These are phyloP conservation scores for Daubentonia madagascariensis DNA, from an alignment of 2,113 vertebrate genomes.

Conservation along the genomic window DNA sequence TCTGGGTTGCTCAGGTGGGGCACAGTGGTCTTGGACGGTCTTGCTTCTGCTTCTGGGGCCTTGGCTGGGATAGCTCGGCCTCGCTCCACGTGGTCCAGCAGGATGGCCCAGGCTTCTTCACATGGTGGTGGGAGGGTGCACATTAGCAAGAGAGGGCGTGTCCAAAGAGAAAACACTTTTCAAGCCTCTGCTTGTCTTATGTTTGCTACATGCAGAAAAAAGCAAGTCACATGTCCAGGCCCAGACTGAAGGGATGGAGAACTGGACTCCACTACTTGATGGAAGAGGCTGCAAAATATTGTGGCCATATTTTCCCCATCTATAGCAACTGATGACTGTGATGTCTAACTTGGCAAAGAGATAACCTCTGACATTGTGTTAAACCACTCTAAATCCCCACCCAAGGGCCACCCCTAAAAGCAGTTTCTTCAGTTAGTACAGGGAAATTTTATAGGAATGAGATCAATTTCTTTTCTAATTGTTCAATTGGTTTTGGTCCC, in stretches of 20 bases:
- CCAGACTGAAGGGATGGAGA: not conserved
- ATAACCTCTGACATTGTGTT: not conserved
- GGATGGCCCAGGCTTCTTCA: not conserved
- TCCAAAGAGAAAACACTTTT: not conserved
- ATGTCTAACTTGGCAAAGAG: not conserved
- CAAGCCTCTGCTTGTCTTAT: not conserved
- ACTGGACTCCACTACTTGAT: not conserved
- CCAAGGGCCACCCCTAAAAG: not conserved
- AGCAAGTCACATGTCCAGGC: not conserved
- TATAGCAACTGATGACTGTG: not conserved
- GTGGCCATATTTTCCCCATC: not conserved
- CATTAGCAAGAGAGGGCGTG: not conserved
- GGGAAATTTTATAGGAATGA: not conserved
- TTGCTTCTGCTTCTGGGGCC: not conserved
- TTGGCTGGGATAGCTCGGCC: not conserved
- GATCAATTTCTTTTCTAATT: slow-evolving; percentile 4
- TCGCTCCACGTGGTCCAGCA: not conserved
- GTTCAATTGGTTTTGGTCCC: slow-evolving; percentile 7
- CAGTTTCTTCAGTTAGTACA: not conserved
- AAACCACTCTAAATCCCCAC: not conserved
- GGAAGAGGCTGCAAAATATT: not conserved
- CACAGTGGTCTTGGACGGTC: not conserved
- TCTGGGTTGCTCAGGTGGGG: not conserved
- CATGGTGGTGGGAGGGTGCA: not conserved
- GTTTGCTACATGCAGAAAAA: not conserved